Conservation (phyloP, 2,113 vertebrate species). For the Ochotona princeps region DNA sequence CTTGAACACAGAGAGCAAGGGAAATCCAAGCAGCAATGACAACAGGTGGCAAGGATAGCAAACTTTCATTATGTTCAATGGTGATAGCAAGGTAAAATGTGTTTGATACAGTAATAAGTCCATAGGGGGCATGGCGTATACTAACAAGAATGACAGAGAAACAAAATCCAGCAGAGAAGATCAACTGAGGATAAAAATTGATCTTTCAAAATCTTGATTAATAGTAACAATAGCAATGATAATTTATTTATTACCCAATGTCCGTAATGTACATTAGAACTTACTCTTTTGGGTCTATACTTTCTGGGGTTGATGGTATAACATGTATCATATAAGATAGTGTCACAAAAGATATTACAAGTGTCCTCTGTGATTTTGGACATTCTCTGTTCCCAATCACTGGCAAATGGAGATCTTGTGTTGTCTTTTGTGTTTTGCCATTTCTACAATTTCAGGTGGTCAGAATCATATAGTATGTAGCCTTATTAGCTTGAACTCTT, state of each 20-base stretch:
- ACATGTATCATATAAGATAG: neutral
- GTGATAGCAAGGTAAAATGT: neutral
- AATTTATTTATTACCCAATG: neutral
- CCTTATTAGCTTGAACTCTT: neutral
- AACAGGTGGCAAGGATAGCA: neutral
- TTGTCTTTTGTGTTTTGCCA: neutral
- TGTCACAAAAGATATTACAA: neutral
- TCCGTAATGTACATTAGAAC: no score
- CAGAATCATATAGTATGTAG: neutral
- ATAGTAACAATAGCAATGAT: neutral
- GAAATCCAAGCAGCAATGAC: neutral
- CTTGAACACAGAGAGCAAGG: neutral
- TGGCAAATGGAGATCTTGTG: neutral
- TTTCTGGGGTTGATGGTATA: neutral
- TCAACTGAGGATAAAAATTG: neutral
- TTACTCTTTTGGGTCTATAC: no score
- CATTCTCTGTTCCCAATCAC: neutral
- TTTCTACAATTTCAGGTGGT: neutral
- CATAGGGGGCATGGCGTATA: neutral
- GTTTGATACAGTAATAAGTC: neutral
- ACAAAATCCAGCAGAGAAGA: neutral
- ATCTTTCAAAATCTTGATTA: neutral
- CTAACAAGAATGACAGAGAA: neutral
- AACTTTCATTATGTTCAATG: neutral
- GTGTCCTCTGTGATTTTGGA: neutral